Conservation (phyloP, 2,888 invertebrate genomes). For the Acrobasis consociella region DNA sequence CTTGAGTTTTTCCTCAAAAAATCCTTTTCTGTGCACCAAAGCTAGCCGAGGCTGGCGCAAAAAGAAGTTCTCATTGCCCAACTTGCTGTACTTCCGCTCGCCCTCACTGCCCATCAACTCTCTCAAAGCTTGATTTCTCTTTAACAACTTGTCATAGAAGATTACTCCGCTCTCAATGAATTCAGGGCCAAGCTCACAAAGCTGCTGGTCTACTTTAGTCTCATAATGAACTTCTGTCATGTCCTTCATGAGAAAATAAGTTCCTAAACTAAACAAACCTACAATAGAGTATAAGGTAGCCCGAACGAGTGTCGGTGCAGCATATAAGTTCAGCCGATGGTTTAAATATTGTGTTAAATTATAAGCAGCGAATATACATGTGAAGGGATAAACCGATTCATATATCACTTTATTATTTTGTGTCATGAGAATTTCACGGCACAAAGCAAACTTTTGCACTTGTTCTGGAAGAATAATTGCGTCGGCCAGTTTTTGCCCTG, state of each 20-base stretch:
- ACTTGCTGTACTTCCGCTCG: constrained; percentile 82
- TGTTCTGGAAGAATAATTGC: constrained; percentile 89
- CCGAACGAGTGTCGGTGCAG: constrained; percentile 74
- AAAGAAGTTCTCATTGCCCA: constrained; percentile 87
- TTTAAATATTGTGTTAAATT: constrained; percentile 79
- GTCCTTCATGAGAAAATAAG: constrained; percentile 86
- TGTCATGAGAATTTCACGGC: constrained; percentile 86
- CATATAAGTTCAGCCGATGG: constrained; percentile 77
- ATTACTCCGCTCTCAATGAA: constrained; percentile 88
- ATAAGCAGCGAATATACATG: constrained; percentile 77
- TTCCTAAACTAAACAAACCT: constrained; percentile 80
- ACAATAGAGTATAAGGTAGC: constrained; percentile 78
- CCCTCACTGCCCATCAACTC: constrained; percentile 85
- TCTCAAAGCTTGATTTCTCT: constrained; percentile 88
- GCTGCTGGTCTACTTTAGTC: constrained; percentile 82
- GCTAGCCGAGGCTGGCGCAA: constrained; percentile 86
- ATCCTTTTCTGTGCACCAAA: constrained; percentile 84
- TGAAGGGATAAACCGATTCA: constrained; percentile 79
- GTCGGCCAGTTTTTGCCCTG: constrained; percentile 84
- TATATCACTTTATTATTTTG: constrained; percentile 82
- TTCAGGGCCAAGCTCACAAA: constrained; percentile 83
- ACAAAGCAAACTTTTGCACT: constrained; percentile 91
- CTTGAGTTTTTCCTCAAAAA: constrained; percentile 82
- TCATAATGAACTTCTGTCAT: constrained; percentile 85
- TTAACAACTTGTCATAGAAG: constrained; percentile 88